Base-by-base conservation (phyloP, 2,797 vertebrate species). In the Urosaurus nigricauda region DNA sequence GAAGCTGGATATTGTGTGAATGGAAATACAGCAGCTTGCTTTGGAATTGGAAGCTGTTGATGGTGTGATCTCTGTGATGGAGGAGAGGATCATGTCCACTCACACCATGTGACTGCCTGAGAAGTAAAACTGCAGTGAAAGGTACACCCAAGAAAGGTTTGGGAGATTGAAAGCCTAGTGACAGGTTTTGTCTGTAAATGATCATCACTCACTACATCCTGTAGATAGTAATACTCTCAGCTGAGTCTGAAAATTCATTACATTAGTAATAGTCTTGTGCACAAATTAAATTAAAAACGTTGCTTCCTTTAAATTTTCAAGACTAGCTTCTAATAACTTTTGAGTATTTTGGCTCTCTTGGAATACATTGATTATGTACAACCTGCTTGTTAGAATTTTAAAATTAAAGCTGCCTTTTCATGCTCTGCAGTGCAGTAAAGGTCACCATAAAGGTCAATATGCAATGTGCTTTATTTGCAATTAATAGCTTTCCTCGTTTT, bases 321-420 rank as follows among this genome's bases (percentile, higher is more conserved):
- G 85, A 65, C 47, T 84, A 78, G 32, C 53, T 24, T 70, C 37
- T 8, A 88, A 85, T 5, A 86, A 87, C 85, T 9, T 19, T 85
- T 89, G 73, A 0, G 5, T 93, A 79, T 90, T 84, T 88, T 63
- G 86, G 87, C 84, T 89, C 26, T 0, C 70, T 43, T 83, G 88
- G 88, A 84, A 58, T 75, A 85, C 58, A 37, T 85, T 90, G 56
- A 75, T 87, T 83, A 87, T 74, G 13, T 79, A 51, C 75, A 89
- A 89, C 92, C 83, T 94, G 91, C 92, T 92, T 37, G 74, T 93
- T 90, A 53, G 87, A 74, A 37, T 81, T 75, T 86, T 88, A 90
- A 79, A 94, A 94, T 94, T 91, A 93, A 83, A 87, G 86, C 53
- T 93, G 87, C 90, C 88, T 94, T 95, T 93, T 92, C 53, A 71